These are phyloP conservation scores for Telmatherina bonti DNA, from an alignment of 2,797 vertebrate species.

Conservation along the genomic window DNA sequence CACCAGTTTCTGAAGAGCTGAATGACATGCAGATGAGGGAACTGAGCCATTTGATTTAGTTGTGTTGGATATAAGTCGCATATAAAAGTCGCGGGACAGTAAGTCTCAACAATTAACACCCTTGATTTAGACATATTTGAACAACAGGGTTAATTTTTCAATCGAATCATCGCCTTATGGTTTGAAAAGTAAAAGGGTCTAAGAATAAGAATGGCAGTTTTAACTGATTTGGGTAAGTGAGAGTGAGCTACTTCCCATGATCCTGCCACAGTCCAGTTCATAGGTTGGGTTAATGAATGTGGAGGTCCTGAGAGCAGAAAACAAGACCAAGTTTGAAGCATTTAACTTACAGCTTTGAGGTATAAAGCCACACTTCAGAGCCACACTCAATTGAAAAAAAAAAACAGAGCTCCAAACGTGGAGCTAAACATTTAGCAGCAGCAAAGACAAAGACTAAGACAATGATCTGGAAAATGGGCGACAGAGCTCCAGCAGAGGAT, in stretches of 20 bases:
- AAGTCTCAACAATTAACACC: too few relatives aligned
- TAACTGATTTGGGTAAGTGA: conserved; percentile 17
- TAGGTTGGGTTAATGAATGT: too few relatives aligned
- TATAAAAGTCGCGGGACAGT: too few relatives aligned
- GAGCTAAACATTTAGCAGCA: not conserved
- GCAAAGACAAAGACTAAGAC: not conserved
- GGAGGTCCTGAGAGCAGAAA: too few relatives aligned
- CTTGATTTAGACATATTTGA: conserved; percentile 5
- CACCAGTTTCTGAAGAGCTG: too few relatives aligned
- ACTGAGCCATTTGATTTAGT: too few relatives aligned
- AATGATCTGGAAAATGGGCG: not conserved
- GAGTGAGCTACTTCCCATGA: conserved; percentile 3
- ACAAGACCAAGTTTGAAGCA: too few relatives aligned
- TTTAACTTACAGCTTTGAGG: not conserved
- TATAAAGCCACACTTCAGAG: not conserved
- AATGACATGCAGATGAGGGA: too few relatives aligned
- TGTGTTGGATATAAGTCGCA: too few relatives aligned
- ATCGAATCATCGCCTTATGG: not conserved
- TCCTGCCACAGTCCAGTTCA: too few relatives aligned
- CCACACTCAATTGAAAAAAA: not conserved
- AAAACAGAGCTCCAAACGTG: not conserved
- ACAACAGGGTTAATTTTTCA: too few relatives aligned
- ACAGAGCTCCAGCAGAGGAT: not conserved
- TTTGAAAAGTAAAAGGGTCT: conserved; percentile 19
- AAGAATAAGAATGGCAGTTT: conserved; percentile 15